phyloP scores from a whole-genome alignment of 2,888 invertebrate species.

The Hirtodrosophila trivittata region DNA sequence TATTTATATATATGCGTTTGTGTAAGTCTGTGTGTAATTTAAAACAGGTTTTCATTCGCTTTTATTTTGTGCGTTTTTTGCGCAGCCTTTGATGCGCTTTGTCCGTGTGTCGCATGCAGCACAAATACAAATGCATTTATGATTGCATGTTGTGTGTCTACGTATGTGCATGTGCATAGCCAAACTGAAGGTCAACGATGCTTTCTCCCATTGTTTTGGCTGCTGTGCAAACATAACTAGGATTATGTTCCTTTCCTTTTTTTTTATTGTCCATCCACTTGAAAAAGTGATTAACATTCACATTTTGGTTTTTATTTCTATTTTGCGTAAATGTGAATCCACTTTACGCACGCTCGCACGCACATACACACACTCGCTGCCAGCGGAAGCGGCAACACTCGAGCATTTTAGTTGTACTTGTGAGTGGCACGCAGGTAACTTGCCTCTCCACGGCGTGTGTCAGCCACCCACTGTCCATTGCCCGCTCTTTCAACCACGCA shows the following conservation, averaged over 20 bases:
- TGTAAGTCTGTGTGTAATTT: conserved; percentile 15
- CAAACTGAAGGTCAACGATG: conserved; percentile 58
- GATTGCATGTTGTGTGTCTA: conserved; percentile 2
- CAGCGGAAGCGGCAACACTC: conserved; percentile 21
- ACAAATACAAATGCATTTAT: not conserved
- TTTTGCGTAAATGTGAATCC: conserved; percentile 50
- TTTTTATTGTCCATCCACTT: conserved; percentile 50
- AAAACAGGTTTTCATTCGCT: conserved; percentile 62
- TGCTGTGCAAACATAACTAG: conserved; percentile 60
- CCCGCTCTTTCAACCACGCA: conserved; percentile 47
- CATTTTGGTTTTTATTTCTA: conserved; percentile 34
- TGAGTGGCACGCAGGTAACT: conserved; percentile 36
- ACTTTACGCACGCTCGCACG: conserved; percentile 26
- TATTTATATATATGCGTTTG: conserved; percentile 1
- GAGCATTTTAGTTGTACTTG: conserved; percentile 25
- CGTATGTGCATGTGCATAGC: conserved; percentile 16
- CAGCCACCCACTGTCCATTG: conserved; percentile 41
- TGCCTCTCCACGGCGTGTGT: conserved; percentile 45
- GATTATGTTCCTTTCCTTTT: conserved; percentile 32
- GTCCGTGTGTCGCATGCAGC: conserved; percentile 31
- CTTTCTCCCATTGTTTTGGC: conserved; percentile 57
- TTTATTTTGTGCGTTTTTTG: conserved; percentile 45
- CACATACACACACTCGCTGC: conserved; percentile 2
- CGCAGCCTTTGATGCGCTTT: conserved; percentile 60
- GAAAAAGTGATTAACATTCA: conserved; percentile 56